A percentile compares a stretch with the other conserved stretches of the same genome.
Conservation (phyloP, 2,797 vertebrate species). For the Apodemus agrarius region DNA sequence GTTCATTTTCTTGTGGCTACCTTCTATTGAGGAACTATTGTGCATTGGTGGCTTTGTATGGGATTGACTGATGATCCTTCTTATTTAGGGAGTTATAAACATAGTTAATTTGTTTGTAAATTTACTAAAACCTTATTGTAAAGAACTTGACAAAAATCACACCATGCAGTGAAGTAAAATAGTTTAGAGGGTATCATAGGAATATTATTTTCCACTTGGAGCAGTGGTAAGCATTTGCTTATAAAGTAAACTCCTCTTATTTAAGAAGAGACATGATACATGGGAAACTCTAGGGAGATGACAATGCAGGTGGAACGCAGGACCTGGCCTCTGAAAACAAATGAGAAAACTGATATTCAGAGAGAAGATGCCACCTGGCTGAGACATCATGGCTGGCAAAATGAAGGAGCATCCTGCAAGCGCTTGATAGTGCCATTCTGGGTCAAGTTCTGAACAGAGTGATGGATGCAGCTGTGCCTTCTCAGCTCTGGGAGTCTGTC, state of each 20-base stretch:
- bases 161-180: not conserved
- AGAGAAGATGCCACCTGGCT: not conserved
- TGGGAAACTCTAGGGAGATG: not conserved
- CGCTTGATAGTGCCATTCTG: not conserved
- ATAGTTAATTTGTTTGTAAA: not conserved
- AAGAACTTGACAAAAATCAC: not conserved
- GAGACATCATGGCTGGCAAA: not conserved
- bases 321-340: not conserved
- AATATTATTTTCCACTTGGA: not conserved
- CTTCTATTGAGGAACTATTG: not conserved
- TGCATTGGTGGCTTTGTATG: not conserved
- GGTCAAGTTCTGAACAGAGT: constrained; percentile 9
- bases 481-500: constrained; percentile 46
- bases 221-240: not conserved
- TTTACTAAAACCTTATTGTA: not conserved
- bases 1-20: not conserved
- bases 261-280: not conserved
- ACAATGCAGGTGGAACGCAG: not conserved
- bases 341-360: not conserved
- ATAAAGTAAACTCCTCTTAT: not conserved
- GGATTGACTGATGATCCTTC: not conserved
- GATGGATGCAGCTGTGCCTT: constrained; percentile 37
- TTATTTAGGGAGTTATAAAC: not conserved
- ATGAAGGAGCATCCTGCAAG: not conserved
- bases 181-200: not conserved